Base-by-base conservation (phyloP, 2,113 vertebrate species). In the Ginglymostoma cirratum region DNA sequence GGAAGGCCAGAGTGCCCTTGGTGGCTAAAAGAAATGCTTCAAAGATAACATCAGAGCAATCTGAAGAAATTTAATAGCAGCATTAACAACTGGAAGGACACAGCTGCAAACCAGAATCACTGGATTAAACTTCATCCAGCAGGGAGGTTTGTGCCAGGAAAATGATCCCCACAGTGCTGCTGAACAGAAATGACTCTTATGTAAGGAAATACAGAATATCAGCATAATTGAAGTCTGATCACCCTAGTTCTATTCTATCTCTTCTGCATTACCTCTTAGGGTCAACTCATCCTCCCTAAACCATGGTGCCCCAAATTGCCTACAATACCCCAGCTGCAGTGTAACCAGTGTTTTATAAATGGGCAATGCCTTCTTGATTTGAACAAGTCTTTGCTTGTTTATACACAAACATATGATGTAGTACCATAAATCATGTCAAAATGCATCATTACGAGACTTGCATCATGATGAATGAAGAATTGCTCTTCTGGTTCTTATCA, bases 401-500 rank as follows among this genome's bases (percentile, higher is more conserved):
- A 72, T 95, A 72, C 72, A 95, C 42, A 95, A 95, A 95, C 69
- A 69, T 95, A 48, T 42, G n/a, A 95, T 45, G 67, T 67, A 45
- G 66, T 95, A 38, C 70, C 67, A 70, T 93, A 70, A 95, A 70
- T 95, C 66, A 70, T 95, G 66, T 95, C 45, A 72, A 95, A 95
- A 95, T 42, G 10, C 69, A 95, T 95, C 67, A 72, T 95, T 95
- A 95, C 69, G 34, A 52, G 12, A 70, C 94, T 48, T 52, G 42
- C 42, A 95, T 72, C 38, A 48, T 95, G 67, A 48, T 95, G 94
- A 95, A 95, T 72, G 67, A 72, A 24, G 23, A 42, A 67, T 72
- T 45, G 38, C 67, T 48, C 3, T 95, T 72, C 93, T 98, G 97
- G 83, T 69, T 66, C 72, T 96, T 96, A 45, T 55, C 48, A 70